Evolutionary conservation across 2,113 vertebrate genomes (phyloP).

Genomic region (Onychostoma macrolepis): DNA sequence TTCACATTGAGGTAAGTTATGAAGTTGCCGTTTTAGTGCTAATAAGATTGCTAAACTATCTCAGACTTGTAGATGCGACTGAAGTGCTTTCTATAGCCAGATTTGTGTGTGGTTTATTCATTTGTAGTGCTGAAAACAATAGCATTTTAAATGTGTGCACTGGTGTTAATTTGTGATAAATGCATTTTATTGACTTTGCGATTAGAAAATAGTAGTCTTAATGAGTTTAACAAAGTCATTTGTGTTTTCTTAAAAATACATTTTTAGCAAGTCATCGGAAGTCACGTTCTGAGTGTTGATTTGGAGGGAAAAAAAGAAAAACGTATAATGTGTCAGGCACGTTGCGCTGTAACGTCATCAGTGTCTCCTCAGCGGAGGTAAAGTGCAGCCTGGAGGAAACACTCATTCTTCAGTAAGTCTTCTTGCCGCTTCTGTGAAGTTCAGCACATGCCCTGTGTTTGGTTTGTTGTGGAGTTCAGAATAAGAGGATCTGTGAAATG

Average conservation of each 20-base stretch:
- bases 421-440: neutral
- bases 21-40: neutral
- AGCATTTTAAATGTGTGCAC: neutral
- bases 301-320: neutral
- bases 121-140: neutral
- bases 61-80: neutral
- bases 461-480: constrained; percentile 1
- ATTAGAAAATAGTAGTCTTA: no score
- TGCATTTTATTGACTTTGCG: neutral
- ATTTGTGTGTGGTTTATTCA: neutral
- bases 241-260: neutral
- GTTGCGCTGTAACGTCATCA: constrained; percentile 9
- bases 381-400: constrained; percentile 27
- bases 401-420: neutral
- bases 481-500: constrained; percentile 29
- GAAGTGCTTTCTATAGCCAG: neutral
- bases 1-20: constrained; percentile 25
- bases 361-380: neutral
- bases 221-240: no score
- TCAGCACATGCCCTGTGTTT: constrained; percentile 23
- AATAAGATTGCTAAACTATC: neutral
- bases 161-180: neutral
- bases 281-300: neutral
- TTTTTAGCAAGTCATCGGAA: neutral
- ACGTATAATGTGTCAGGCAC: neutral